Conservation (phyloP, 2,113 vertebrate genomes). For the Ovis canadensis region DNA sequence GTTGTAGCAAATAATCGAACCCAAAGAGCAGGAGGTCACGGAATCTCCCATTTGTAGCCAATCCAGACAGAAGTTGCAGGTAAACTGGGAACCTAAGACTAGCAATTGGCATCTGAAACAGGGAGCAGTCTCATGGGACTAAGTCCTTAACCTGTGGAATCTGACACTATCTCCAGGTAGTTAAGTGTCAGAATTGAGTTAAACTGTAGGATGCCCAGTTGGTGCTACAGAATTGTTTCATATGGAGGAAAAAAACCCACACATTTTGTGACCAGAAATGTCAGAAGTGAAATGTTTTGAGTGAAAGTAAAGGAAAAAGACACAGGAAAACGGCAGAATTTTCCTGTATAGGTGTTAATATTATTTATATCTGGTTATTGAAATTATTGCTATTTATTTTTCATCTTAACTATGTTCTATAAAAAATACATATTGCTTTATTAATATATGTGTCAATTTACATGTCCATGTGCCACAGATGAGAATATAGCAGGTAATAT, state of each 20-base stretch:
- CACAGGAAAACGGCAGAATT: background rate
- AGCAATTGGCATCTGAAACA: background rate
- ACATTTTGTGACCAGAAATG: background rate
- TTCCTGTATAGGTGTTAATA: background rate
- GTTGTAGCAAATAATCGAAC: background rate
- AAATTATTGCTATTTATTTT: constrained; percentile 5
- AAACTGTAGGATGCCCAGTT: background rate
- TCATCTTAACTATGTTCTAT: background rate
- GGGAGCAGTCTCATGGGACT: background rate
- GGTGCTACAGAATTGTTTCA: background rate
- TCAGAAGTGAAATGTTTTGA: background rate
- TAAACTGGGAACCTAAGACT: background rate
- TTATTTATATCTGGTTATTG: background rate
- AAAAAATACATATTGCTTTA: background rate
- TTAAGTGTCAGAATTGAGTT: background rate
- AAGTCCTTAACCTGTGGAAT: background rate
- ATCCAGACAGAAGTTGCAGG: background rate
- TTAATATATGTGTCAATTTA: background rate
- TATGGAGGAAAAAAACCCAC: background rate
- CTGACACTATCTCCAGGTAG: background rate
- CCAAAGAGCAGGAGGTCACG: background rate
- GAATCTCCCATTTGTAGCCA: background rate
- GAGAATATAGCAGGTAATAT: background rate
- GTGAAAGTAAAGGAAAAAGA: background rate
- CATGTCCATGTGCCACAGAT: background rate